A percentile compares a stretch with the other conserved stretches of the same genome.
phyloP scores from a whole-genome alignment of 2,888 invertebrate species.

The Agrotis exclamationis region DNA sequence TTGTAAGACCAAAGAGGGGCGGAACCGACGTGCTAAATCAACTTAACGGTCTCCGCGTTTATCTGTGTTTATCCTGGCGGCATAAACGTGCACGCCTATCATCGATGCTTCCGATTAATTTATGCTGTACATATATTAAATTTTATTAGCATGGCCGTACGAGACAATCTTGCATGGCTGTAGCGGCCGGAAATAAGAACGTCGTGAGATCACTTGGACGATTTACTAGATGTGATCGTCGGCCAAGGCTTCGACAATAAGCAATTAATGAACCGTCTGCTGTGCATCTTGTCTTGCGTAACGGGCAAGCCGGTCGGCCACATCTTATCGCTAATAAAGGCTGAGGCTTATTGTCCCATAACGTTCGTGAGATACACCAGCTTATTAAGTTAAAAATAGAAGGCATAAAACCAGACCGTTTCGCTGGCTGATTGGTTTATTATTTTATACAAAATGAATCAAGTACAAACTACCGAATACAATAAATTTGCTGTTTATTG shows the following conservation, averaged over 20 bases:
- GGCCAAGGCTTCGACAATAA: conserved; percentile 81
- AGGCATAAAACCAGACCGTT: conserved; percentile 1
- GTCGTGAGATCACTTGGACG: conserved; percentile 76
- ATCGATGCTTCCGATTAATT: conserved; percentile 85
- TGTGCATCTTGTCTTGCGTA: conserved; percentile 77
- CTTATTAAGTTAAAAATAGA: conserved; percentile 47
- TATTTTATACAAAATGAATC: conserved; percentile 39
- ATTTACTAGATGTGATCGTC: conserved; percentile 79
- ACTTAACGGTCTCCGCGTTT: conserved; percentile 79
- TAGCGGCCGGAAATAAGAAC: conserved; percentile 75
- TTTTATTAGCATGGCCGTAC: conserved; percentile 76
- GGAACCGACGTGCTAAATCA: conserved; percentile 80
- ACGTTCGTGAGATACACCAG: conserved; percentile 24
- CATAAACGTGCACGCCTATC: conserved; percentile 80
- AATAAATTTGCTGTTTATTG: conserved; percentile 60
- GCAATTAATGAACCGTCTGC: conserved; percentile 84
- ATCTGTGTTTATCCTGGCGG: conserved; percentile 84
- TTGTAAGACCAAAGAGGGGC: conserved; percentile 63
- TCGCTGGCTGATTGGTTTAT: conserved; percentile 45
- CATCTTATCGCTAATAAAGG: conserved; percentile 85
- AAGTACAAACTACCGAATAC: conserved; percentile 29
- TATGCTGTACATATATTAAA: conserved; percentile 71
- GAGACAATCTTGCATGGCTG: conserved; percentile 66
- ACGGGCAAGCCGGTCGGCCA: conserved; percentile 75
- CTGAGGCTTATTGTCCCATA: conserved; percentile 52